Evolutionary conservation across 2,888 invertebrate species (phyloP).

Genomic region (Thymelicus lineola): DNA sequence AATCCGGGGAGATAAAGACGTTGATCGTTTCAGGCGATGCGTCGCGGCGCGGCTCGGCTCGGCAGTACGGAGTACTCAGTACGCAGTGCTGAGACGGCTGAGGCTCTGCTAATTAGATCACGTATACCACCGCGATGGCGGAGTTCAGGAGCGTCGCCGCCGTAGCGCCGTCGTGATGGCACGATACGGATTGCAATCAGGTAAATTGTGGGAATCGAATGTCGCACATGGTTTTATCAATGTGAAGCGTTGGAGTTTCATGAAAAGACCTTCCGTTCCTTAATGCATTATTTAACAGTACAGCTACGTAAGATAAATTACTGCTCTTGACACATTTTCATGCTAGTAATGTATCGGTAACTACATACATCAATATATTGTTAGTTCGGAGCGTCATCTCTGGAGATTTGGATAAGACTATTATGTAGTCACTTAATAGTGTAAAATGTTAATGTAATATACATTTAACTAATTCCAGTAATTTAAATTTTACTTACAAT

Average conservation of each 20-base stretch:
- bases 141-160: slow-evolving; percentile 7
- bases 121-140: slow-evolving; percentile 22
- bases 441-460: too few relatives aligned
- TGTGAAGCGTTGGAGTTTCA: neutral
- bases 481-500: too few relatives aligned
- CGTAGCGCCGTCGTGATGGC: slow-evolving; percentile 16
- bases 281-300: too few relatives aligned
- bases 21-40: neutral
- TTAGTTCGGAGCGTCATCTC: too few relatives aligned
- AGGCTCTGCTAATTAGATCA: slow-evolving; percentile 32
- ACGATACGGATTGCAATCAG: slow-evolving; percentile 34
- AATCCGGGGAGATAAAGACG: slow-evolving; percentile 25
- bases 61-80: too few relatives aligned
- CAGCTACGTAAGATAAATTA: too few relatives aligned
- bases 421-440: too few relatives aligned
- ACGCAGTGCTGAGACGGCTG: neutral
- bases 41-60: neutral
- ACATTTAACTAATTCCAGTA: too few relatives aligned
- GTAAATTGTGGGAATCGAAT: slow-evolving; percentile 24
- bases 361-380: too few relatives aligned
- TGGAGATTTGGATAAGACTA: too few relatives aligned
- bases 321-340: too few relatives aligned
- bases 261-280: neutral
- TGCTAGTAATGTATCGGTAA: too few relatives aligned
- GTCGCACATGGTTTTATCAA: slow-evolving; percentile 16